A percentile compares a stretch with the other conserved stretches of the same genome.
Evolutionary conservation across 2,797 vertebrate genomes (phyloP).

Genomic region (Perodicticus potto): DNA sequence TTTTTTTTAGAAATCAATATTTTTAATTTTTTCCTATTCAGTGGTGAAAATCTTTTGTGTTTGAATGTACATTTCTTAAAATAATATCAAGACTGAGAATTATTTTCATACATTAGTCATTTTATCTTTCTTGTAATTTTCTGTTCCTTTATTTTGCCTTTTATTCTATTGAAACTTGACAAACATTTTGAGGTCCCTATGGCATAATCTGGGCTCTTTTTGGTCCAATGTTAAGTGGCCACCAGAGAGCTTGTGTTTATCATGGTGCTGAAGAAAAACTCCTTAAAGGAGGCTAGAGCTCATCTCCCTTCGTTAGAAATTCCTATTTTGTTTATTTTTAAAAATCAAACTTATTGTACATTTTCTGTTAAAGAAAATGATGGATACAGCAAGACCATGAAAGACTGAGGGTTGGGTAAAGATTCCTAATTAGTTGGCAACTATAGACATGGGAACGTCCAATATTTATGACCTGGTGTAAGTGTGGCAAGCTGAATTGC

Average conservation of each 20-base stretch:
- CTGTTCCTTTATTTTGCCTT: background rate
- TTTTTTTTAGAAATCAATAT: background rate
- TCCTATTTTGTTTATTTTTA: background rate
- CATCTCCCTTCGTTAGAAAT: background rate
- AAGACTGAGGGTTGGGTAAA: background rate
- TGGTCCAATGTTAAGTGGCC: background rate
- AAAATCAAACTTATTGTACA: background rate
- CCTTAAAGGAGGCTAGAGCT: background rate
- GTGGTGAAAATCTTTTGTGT: constrained; percentile 32
- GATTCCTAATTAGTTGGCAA: background rate
- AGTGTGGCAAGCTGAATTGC: background rate
- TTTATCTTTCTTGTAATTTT: background rate
- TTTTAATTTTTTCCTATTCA: background rate
- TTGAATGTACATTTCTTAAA: background rate
- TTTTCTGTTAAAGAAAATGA: background rate
- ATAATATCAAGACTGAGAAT: background rate
- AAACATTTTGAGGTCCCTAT: background rate
- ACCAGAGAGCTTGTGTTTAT: background rate
- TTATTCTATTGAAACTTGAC: background rate
- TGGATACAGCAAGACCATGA: background rate
- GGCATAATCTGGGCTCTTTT: too few species aligned
- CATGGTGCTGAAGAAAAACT: background rate
- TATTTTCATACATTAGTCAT: background rate
- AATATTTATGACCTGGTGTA: background rate
- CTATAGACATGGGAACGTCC: background rate